Percentiles rank a stretch among this genome's conserved stretches.
Conservation (phyloP, 2,113 vertebrate species). For the Apistogramma diplotaenia region DNA sequence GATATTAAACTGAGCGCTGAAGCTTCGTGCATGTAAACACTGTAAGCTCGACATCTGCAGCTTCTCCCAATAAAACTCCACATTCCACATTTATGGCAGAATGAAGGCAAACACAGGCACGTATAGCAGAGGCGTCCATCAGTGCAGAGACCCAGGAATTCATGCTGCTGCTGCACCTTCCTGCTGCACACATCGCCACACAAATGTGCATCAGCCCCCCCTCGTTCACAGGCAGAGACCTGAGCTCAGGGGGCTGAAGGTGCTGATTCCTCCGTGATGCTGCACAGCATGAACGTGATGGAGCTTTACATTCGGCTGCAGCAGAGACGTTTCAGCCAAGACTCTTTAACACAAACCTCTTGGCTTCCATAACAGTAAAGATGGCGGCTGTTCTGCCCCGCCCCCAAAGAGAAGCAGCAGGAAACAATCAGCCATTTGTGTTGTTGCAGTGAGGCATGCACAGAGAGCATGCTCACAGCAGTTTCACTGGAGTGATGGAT, state of each 20-base stretch:
- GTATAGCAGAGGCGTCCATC: neutral
- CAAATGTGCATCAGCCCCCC: no score
- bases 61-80: constrained; percentile 50
- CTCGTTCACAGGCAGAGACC: neutral
- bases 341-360: no score
- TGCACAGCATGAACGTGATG: neutral
- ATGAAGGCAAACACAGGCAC: constrained; percentile 36
- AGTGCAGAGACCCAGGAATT: neutral
- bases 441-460: neutral
- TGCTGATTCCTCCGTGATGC: neutral
- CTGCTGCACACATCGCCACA: neutral
- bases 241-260: no score
- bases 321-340: no score
- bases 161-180: neutral
- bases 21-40: constrained; percentile 23
- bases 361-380: neutral
- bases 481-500: neutral
- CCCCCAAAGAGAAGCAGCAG: neutral
- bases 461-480: neutral
- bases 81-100: constrained; percentile 52
- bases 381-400: neutral
- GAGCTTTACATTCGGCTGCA: neutral
- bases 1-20: neutral
- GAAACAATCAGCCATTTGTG: neutral
- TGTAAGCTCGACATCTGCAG: constrained; percentile 40